Evolutionary conservation across 2,888 invertebrate genomes (phyloP), one percentile per base, ranked within the genome.

Genomic region (Eupithecia subumbrata): DNA sequence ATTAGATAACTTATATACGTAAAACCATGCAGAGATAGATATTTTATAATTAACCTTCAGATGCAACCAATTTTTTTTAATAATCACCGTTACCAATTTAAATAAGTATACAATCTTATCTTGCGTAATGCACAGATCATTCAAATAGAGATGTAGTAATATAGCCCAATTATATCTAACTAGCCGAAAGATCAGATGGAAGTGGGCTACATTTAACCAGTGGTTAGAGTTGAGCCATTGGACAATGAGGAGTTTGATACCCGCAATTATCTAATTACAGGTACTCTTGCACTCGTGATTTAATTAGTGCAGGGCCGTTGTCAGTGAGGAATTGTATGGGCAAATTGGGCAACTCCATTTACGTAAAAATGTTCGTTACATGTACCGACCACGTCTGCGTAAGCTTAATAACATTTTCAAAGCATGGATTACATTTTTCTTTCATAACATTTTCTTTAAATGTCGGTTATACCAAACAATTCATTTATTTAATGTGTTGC

Each of bases 181-280:
- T 4, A 70, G 72, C 56, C 66, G 60, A 69, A 72, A 30, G 43
- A 56, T 74, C 18, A 40, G 40, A 52, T 64, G 30, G 16, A 70
- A 67, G 43, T 18, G 14, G n/a, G 71, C 34, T 48, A 75, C 73
- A 76, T 74, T 69, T 72, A 73, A 73, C 78, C 73, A 66, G 69
- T 70, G 74, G 76, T 78, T 76, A 66, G 70, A 60, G 76, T 78
- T 80, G 79, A 79, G 78, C 77, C 78, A 80, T 78, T 78, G 73
- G 76, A 75, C 76, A 71, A n/a, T 76, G 70, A 70, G 73, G 71
- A 64, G 71, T 63, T 68, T 66, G 70, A 75, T 74, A 75, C 69
- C 64, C 22, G 76, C 72, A 78, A 80, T 81, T 71, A 77, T 80
- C 80, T 81, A 79, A 81, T 81, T 78, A 81, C 77, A 22, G 71